These are phyloP conservation scores for Notarius quadriscutis DNA, from an alignment of 2,113 vertebrate species.

Conservation along the genomic window DNA sequence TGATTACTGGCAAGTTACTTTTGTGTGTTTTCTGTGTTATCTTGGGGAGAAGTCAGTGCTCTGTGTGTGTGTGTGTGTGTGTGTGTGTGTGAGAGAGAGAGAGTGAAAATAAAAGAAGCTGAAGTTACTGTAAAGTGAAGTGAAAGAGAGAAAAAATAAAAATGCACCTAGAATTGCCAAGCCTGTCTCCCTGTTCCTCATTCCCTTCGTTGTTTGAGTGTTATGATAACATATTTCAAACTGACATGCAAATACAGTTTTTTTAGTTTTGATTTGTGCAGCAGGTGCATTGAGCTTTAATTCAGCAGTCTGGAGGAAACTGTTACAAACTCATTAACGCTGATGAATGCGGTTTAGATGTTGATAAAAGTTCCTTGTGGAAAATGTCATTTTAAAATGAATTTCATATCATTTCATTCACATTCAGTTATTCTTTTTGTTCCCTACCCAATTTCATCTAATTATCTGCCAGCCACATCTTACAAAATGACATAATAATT, in stretches of 20 bases:
- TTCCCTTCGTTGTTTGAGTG: no score
- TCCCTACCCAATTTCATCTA: not conserved
- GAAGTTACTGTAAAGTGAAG: no score
- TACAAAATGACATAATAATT: slow-evolving; percentile 12
- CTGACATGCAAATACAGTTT: not conserved
- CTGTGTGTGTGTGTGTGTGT: no score
- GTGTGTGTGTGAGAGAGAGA: no score
- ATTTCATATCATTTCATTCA: slow-evolving; percentile 13
- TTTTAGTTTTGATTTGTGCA: not conserved
- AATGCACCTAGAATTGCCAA: no score
- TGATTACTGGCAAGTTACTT: no score
- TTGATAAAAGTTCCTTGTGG: slow-evolving; percentile 14
- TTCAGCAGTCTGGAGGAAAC: not conserved
- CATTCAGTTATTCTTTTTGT: not conserved
- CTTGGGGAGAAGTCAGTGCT: no score
- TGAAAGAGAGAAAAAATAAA: no score
- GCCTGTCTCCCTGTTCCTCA: no score
- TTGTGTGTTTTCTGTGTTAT: no score
- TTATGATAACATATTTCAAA: not conserved
- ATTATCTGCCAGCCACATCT: slow-evolving; percentile 15
- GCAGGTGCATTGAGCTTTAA: not conserved
- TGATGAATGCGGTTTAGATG: not conserved
- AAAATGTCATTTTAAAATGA: not conserved
- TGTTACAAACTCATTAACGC: slow-evolving; percentile 10
- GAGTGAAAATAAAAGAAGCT: no score